A percentile compares a stretch with the other conserved stretches of the same genome.
These are phyloP conservation scores for Drosophila ambigua DNA, from an alignment of 1,140 invertebrate species.

Conservation along the genomic window DNA sequence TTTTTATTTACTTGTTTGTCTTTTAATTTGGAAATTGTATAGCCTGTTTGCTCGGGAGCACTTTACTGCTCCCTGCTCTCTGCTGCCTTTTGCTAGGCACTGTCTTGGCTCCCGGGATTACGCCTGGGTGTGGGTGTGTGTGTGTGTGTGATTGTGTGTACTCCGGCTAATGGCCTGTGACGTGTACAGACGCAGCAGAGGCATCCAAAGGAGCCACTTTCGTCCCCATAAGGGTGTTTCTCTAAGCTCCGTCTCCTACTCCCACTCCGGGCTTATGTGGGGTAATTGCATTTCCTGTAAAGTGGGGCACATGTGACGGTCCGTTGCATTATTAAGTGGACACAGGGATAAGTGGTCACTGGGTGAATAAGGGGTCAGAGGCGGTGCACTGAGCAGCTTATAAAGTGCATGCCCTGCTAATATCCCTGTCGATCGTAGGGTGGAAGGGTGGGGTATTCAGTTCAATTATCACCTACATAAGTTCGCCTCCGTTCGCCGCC, in stretches of 20 bases:
- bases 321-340: constrained; percentile 49
- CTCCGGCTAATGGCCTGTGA: constrained; percentile 57
- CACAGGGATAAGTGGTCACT: constrained; percentile 41
- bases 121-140: neutral
- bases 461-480: constrained; percentile 36
- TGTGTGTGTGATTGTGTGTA: constrained; percentile 29
- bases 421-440: neutral
- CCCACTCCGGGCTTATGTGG: constrained; percentile 36
- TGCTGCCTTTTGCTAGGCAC: neutral
- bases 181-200: constrained; percentile 12
- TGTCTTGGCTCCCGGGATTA: neutral
- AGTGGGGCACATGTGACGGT: constrained; percentile 54
- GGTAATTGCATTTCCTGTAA: constrained; percentile 74
- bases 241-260: constrained; percentile 59
- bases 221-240: constrained; percentile 26
- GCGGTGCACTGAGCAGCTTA: constrained; percentile 3
- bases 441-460: neutral
- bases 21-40: constrained; percentile 76
- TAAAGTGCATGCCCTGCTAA: constrained; percentile 22
- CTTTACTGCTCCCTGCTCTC: neutral
- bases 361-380: neutral
- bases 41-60: constrained; percentile 53
- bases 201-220: constrained; percentile 7
- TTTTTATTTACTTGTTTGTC: constrained; percentile 43
- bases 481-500: too few relatives aligned